Conservation (phyloP, 1,140 invertebrate genomes). For the Pinna nobilis region DNA sequence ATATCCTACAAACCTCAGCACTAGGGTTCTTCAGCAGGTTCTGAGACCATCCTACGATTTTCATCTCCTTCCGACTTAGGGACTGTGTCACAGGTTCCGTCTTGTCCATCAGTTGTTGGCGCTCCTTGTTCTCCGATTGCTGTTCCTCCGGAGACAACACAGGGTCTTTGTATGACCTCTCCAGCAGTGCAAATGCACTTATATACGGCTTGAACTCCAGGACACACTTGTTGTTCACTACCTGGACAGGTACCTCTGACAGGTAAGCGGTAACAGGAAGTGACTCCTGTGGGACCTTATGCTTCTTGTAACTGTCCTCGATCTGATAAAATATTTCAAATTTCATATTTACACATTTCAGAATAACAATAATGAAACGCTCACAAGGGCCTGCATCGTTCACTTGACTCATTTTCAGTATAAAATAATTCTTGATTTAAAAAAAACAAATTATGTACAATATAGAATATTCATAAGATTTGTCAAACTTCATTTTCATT, state of each 20-base stretch:
- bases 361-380: no score
- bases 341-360: no score
- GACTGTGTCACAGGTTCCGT: slow-evolving; percentile 35
- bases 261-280: slow-evolving; percentile 16
- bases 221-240: slow-evolving; percentile 12
- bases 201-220: slow-evolving; percentile 23
- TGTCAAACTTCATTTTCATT: no score
- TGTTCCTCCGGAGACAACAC: slow-evolving; percentile 13
- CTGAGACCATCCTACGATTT: slow-evolving; percentile 59
- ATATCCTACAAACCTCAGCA: slow-evolving; percentile 47
- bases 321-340: no score
- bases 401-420: no score
- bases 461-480: no score
- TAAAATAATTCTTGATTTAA: no score
- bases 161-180: slow-evolving; percentile 47
- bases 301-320: no score
- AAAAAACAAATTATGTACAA: no score
- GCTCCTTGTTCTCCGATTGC: slow-evolving; percentile 34
- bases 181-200: slow-evolving; percentile 57
- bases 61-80: slow-evolving; percentile 46
- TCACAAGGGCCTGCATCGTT: no score
- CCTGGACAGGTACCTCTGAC: slow-evolving; percentile 27
- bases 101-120: slow-evolving; percentile 46
- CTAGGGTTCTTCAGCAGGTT: slow-evolving; percentile 59
- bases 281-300: neutral